A percentile compares a stretch with the other conserved stretches of the same genome.
Evolutionary conservation across 92 coral and sea anemone genomes (phyloP).

Genomic region (Epizoanthus fatuus): DNA sequence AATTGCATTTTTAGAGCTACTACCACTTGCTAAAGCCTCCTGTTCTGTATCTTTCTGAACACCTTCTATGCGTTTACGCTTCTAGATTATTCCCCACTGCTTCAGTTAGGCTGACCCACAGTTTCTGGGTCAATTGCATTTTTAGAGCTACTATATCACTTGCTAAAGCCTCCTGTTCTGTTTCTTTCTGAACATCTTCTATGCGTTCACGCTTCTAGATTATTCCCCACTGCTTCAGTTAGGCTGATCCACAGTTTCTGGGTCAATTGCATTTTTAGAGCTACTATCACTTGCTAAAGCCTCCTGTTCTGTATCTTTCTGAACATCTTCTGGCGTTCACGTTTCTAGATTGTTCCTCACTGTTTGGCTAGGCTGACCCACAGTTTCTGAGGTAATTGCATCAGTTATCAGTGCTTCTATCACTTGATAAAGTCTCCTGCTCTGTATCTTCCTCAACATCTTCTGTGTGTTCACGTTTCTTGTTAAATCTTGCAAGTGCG

Average conservation of each 20-base stretch:
- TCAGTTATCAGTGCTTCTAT: too few species aligned
- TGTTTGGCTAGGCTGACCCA: too few species aligned
- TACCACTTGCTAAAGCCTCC: neutral
- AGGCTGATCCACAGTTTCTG: too few species aligned
- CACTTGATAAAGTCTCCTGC: neutral
- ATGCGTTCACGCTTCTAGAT: neutral
- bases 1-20: too few species aligned
- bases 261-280: too few species aligned
- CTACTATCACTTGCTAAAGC: neutral
- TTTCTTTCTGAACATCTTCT: neutral
- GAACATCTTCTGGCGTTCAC: neutral
- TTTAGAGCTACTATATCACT: neutral
- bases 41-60: neutral
- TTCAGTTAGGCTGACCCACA: too few species aligned
- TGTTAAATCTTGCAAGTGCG: slow-evolving; percentile 13
- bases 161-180: neutral
- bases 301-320: neutral
- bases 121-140: too few species aligned
- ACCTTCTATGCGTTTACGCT: neutral
- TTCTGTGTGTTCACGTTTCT: neutral
- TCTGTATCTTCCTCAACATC: neutral
- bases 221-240: too few species aligned
- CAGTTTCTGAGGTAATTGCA: too few species aligned
- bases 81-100: too few species aligned
- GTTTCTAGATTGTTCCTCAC: too few species aligned